Evolutionary conservation across 2,888 invertebrate species (phyloP).

Genomic region (Drosophila pullipes): DNA sequence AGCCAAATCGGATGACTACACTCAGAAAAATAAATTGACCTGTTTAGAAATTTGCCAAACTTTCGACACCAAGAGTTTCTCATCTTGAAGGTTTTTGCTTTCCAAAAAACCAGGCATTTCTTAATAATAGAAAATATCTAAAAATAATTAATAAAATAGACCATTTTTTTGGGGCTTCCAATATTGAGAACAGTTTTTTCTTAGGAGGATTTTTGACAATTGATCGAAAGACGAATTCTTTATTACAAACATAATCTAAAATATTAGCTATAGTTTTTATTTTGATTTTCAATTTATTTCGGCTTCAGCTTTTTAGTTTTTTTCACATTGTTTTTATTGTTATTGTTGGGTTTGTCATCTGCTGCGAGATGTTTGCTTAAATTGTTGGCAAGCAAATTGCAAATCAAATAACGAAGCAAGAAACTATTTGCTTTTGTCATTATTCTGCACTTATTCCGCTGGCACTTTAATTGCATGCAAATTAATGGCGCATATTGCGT

Average conservation of each 20-base stretch:
- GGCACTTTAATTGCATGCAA: slow-evolving; percentile 76
- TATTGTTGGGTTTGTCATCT: slow-evolving; percentile 3
- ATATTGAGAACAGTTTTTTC: background rate
- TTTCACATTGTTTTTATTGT: slow-evolving; percentile 1
- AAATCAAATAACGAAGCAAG: slow-evolving; percentile 53
- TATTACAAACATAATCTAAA: background rate
- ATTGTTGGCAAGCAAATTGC: slow-evolving; percentile 63
- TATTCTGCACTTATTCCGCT: slow-evolving; percentile 54
- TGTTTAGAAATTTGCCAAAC: background rate
- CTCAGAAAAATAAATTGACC: background rate
- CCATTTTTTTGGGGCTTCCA: background rate
- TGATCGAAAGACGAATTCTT: background rate
- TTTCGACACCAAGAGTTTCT: background rate
- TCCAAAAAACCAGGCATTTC: background rate
- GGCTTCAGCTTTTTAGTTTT: background rate
- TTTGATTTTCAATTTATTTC: slow-evolving; percentile 4
- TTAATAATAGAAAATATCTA: background rate
- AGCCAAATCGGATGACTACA: background rate
- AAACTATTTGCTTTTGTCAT: slow-evolving; percentile 45
- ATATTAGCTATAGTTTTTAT: background rate
- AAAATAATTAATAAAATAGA: background rate
- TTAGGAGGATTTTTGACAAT: background rate
- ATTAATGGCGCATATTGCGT: slow-evolving; percentile 71
- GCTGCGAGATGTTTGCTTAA: slow-evolving; percentile 32
- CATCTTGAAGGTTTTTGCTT: background rate